phyloP scores from a whole-genome alignment of 1,140 invertebrate genomes.

The Hylaeus anthracinus region DNA sequence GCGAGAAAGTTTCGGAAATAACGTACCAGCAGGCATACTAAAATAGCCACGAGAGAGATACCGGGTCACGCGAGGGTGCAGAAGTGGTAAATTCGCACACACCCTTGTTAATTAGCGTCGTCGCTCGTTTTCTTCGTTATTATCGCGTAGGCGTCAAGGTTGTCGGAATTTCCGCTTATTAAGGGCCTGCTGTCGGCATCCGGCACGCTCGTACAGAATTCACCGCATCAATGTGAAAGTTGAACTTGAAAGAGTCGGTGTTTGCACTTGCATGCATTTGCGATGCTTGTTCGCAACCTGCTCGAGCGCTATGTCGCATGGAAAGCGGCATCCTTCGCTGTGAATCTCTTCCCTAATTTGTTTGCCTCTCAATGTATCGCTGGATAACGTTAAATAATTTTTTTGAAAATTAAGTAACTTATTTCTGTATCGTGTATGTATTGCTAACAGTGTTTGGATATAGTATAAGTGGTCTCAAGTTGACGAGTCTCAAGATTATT shows the following conservation, averaged over 20 bases:
- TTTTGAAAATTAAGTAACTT: no score
- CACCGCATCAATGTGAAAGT: conserved; percentile 54
- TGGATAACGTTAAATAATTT: no score
- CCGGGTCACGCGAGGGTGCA: not conserved
- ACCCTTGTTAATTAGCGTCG: conserved; percentile 49
- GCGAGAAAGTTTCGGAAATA: not conserved
- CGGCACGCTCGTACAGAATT: conserved; percentile 49
- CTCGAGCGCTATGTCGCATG: no score
- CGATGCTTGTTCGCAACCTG: conserved; percentile 12
- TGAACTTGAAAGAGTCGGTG: conserved; percentile 46
- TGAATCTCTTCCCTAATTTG: no score
- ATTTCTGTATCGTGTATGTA: no score
- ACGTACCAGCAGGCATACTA: not conserved
- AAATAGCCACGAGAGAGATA: not conserved
- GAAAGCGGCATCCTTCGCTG: no score
- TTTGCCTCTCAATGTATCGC: no score
- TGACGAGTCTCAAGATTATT: no score
- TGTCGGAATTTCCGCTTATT: conserved; percentile 65
- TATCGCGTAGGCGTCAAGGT: conserved; percentile 55
- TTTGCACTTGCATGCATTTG: conserved; percentile 14
- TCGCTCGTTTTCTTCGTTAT: conserved; percentile 42
- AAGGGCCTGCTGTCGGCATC: conserved; percentile 56
- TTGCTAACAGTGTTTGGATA: no score
- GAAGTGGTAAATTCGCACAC: not conserved
- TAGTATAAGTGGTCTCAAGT: no score